Percentiles rank a stretch among this genome's conserved stretches.
These are phyloP conservation scores for Trissoscelio sp. DNA, from an alignment of 2,888 invertebrate species.

Conservation along the genomic window DNA sequence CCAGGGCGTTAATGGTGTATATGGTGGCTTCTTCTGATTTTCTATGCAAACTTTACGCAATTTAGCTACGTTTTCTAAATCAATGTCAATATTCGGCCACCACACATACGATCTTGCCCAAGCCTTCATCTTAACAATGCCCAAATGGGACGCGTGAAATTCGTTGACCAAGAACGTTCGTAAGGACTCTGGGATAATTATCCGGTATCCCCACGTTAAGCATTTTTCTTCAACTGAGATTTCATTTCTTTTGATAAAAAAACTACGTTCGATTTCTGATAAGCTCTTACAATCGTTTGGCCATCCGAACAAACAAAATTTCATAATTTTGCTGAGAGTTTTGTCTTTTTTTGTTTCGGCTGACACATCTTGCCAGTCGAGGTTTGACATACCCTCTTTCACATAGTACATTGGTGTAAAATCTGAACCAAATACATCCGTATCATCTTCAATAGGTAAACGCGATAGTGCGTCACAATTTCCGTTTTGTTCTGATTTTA, in stretches of 20 bases:
- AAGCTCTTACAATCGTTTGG: background rate
- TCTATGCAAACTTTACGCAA: conserved; percentile 56
- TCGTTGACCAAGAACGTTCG: conserved; percentile 21
- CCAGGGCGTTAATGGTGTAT: conserved; percentile 60
- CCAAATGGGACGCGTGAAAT: conserved; percentile 67
- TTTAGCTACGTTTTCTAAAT: conserved; percentile 71
- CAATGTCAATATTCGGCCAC: conserved; percentile 68
- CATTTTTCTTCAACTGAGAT: conserved; percentile 1
- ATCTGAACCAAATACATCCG: conserved; percentile 2
- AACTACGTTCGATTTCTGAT: conserved; percentile 9
- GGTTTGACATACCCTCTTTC: background rate
- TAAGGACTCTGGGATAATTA: conserved; percentile 47
- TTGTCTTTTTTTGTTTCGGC: conserved; percentile 25
- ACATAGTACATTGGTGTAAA: conserved; percentile 18
- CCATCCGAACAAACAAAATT: too few species aligned
- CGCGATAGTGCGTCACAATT: conserved; percentile 23
- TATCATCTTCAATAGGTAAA: conserved; percentile 1
- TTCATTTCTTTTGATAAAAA: conserved; percentile 2
- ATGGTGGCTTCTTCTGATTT: conserved; percentile 45
- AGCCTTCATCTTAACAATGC: conserved; percentile 73
- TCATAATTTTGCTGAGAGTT: background rate
- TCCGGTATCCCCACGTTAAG: conserved; percentile 37
- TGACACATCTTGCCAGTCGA: background rate
- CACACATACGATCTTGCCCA: conserved; percentile 72
- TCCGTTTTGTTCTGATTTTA: conserved; percentile 14